Conservation (phyloP, 2,797 vertebrate species). For the Antrozous pallidus region DNA sequence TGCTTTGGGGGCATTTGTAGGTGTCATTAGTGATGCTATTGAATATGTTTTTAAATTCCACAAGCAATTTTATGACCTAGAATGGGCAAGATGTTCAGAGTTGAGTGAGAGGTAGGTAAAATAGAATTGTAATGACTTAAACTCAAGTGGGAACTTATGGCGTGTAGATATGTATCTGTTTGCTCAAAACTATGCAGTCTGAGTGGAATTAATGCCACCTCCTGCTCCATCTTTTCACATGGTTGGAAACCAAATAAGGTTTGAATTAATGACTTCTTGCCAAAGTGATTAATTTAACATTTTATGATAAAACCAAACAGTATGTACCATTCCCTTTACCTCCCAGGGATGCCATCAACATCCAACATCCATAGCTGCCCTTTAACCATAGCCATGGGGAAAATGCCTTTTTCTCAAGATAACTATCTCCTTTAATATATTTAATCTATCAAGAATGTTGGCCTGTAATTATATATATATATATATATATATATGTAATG, state of each 20-base stretch:
- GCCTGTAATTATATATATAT: too few relatives aligned
- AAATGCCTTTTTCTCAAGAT: neutral
- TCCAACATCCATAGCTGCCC: neutral
- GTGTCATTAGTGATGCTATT: neutral
- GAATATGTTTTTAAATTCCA: neutral
- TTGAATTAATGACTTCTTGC: neutral
- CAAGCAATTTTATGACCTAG: neutral
- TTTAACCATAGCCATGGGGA: neutral
- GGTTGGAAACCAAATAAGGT: neutral
- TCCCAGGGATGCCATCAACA: neutral
- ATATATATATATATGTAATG: too few relatives aligned
- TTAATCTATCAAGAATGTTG: neutral
- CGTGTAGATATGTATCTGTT: neutral
- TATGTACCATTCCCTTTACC: neutral
- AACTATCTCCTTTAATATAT: neutral
- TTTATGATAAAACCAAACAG: neutral
- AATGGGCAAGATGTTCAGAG: neutral
- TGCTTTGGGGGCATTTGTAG: neutral
- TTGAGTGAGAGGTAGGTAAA: neutral
- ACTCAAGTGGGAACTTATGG: neutral
- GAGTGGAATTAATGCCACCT: accelerated
- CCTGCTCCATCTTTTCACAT: neutral
- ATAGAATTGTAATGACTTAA: neutral
- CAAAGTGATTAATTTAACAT: neutral
- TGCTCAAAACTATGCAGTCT: neutral